These are phyloP conservation scores for Ictalurus furcatus DNA, from an alignment of 2,113 vertebrate genomes.

Conservation along the genomic window DNA sequence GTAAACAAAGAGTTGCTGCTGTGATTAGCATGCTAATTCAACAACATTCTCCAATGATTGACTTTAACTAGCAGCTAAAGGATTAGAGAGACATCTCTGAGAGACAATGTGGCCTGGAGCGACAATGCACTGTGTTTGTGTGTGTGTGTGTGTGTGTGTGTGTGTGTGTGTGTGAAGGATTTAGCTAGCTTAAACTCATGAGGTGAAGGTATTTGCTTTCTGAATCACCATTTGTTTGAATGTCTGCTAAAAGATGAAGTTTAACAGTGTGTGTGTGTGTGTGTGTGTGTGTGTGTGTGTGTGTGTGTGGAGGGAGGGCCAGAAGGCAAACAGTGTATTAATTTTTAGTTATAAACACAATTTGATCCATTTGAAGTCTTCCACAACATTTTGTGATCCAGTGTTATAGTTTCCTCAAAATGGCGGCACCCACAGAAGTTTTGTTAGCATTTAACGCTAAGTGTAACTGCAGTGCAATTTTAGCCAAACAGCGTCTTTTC, in stretches of 20 bases:
- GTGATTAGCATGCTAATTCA: conserved; percentile 40
- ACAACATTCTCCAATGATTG: conserved; percentile 23
- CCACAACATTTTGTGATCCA: neutral
- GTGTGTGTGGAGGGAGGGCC: neutral
- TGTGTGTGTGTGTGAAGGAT: conserved; percentile 8
- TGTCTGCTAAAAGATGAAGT: conserved; percentile 21
- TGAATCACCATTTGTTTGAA: conserved; percentile 38
- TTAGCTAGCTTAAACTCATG: conserved; percentile 12
- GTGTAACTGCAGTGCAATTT: neutral
- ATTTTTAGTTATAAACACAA: neutral
- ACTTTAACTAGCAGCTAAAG: conserved; percentile 42
- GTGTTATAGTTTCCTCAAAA: neutral
- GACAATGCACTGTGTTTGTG: conserved; percentile 8
- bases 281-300: conserved; percentile 21
- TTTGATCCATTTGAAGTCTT: neutral
- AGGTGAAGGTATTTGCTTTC: conserved; percentile 37
- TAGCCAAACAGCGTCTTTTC: neutral
- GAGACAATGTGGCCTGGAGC: conserved; percentile 14
- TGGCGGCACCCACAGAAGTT: neutral
- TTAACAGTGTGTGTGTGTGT: conserved; percentile 8
- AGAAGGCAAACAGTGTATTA: neutral
- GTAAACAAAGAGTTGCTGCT: conserved; percentile 39
- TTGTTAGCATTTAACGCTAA: neutral
- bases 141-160: conserved; percentile 5
- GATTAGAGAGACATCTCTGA: conserved; percentile 28